Conservation (phyloP, 2,113 vertebrate genomes). For the Spermophilus dauricus region DNA sequence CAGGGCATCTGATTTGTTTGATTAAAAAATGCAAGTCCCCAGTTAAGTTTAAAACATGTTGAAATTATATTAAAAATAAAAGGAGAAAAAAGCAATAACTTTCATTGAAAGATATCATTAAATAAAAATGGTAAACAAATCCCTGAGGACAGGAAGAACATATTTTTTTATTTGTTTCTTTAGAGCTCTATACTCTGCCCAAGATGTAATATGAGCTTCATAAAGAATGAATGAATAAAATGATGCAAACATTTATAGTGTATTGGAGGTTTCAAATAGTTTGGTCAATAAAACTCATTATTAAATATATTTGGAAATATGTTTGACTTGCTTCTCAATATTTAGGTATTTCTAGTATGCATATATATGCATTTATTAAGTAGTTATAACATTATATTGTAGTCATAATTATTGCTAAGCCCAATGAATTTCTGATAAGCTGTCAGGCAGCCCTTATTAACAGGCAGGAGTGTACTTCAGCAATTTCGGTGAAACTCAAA, state of each 20-base stretch:
- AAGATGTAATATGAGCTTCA: neutral
- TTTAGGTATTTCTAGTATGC: neutral
- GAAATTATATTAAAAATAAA: conserved; percentile 14
- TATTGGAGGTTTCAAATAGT: neutral
- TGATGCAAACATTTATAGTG: neutral
- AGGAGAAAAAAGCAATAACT: conserved; percentile 12
- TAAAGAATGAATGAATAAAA: conserved; percentile 33
- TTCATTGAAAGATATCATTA: conserved; percentile 34
- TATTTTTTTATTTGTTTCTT: conserved; percentile 28
- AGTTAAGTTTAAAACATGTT: neutral
- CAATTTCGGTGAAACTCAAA: neutral
- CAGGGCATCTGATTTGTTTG: neutral
- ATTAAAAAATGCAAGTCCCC: neutral
- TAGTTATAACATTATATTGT: neutral
- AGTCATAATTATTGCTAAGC: neutral
- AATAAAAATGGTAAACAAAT: conserved; percentile 35
- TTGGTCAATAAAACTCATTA: neutral
- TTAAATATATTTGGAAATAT: conserved; percentile 14
- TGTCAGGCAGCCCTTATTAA: neutral
- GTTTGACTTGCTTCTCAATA: conserved; percentile 33
- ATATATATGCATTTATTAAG: neutral
- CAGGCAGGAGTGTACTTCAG: neutral
- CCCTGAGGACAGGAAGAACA: neutral
- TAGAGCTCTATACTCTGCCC: neutral
- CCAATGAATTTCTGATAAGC: neutral